Evolutionary conservation across 2,888 invertebrate species (phyloP).

Genomic region (Macaria notata): DNA sequence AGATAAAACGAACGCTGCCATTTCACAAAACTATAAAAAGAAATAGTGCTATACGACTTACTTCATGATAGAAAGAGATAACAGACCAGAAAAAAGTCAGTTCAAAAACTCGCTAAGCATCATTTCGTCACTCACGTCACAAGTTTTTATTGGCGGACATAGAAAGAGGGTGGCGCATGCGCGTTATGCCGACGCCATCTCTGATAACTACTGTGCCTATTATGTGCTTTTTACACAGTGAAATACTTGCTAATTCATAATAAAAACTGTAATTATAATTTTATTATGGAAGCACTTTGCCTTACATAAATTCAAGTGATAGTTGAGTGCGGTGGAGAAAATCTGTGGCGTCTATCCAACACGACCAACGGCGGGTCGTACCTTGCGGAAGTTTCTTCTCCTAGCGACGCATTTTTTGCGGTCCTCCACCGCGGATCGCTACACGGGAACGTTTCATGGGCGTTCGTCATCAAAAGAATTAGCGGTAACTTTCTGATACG

Average conservation of each 20-base stretch:
- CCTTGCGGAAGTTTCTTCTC: conserved; percentile 77
- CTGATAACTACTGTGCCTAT: conserved; percentile 73
- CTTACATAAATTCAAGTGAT: conserved; percentile 58
- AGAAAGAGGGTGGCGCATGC: conserved; percentile 80
- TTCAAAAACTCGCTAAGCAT: conserved; percentile 44
- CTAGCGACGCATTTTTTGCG: conserved; percentile 79
- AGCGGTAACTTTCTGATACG: conserved; percentile 63
- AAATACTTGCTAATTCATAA: conserved; percentile 62
- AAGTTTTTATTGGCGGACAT: conserved; percentile 66
- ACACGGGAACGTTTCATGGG: conserved; percentile 62
- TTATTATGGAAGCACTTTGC: conserved; percentile 63
- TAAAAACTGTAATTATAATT: conserved; percentile 61
- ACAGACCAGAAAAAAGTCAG: conserved; percentile 51
- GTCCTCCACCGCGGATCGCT: conserved; percentile 60
- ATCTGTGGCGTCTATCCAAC: conserved; percentile 49
- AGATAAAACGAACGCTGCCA: neutral
- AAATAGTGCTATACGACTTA: conserved; percentile 8
- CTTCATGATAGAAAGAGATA: conserved; percentile 37
- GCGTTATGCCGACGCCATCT: conserved; percentile 83
- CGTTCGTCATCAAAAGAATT: conserved; percentile 54
- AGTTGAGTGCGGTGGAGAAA: conserved; percentile 48
- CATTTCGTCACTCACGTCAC: conserved; percentile 58
- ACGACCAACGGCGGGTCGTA: conserved; percentile 60
- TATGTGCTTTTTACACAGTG: conserved; percentile 64
- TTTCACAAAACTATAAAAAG: neutral